Evolutionary conservation across 2,113 vertebrate genomes (phyloP).

Genomic region (Nicator chloris): DNA sequence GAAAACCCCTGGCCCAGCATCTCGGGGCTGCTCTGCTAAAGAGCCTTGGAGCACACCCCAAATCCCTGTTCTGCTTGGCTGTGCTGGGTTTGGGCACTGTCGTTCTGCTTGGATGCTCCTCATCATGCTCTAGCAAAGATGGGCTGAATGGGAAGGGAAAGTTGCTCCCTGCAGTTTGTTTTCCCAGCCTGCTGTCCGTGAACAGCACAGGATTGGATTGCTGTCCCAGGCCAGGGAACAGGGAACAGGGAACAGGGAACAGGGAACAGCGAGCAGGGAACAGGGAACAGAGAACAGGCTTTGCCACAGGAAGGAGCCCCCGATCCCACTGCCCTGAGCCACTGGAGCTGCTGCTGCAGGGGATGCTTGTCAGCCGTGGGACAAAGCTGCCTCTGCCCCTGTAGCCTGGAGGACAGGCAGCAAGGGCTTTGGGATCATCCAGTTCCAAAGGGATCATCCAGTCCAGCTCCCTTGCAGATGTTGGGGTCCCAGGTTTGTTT

Average conservation of each 20-base stretch:
- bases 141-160: neutral
- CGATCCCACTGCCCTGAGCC: neutral
- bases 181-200: neutral
- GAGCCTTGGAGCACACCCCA: rapidly evolving
- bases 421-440: neutral
- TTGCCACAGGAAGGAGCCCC: neutral
- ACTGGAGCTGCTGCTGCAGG: neutral
- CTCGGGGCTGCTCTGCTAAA: neutral
- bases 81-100: neutral
- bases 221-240: neutral
- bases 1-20: neutral
- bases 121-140: neutral
- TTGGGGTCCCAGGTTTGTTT: rapidly evolving
- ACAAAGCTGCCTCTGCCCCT: neutral
- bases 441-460: rapidly evolving
- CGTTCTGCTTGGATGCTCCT: neutral
- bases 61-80: neutral
- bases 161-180: neutral
- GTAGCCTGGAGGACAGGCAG: neutral
- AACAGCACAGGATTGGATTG: neutral
- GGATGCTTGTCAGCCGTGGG: rapidly evolving
- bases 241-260: neutral
- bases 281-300: neutral
- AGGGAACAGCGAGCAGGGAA: no score
- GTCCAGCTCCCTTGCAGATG: rapidly evolving